A percentile compares a stretch with the other conserved stretches of the same genome.
Conservation (phyloP, 2,888 invertebrate species). For the Argyra leucocephala region DNA sequence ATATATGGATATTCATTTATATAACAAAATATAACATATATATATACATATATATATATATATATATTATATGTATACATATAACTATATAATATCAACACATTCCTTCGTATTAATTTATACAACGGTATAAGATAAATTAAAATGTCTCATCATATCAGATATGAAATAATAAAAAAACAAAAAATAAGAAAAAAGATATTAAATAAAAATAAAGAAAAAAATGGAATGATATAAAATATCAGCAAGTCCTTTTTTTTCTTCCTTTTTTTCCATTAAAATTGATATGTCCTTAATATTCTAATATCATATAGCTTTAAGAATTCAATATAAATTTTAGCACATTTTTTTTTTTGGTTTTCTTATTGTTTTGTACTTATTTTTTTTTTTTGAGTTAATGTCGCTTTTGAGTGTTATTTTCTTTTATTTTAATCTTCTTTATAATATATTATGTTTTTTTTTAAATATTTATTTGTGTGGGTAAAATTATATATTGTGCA, state of each 20-base stretch:
- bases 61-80: too few relatives aligned
- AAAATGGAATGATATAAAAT: background rate
- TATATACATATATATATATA: too few relatives aligned
- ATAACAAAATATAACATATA: too few relatives aligned
- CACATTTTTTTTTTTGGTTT: too few relatives aligned
- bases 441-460: too few relatives aligned
- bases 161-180: background rate
- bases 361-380: too few relatives aligned
- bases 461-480: too few relatives aligned
- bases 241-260: background rate
- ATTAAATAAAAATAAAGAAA: background rate
- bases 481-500: too few relatives aligned
- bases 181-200: background rate
- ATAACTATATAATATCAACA: too few relatives aligned
- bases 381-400: too few relatives aligned
- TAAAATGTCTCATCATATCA: background rate
- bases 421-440: conserved; percentile 2
- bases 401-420: background rate
- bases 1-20: too few relatives aligned
- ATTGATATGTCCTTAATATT: conserved; percentile 3
- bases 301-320: background rate
- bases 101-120: too few relatives aligned
- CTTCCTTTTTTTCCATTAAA: background rate
- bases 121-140: background rate
- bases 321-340: background rate